Base-by-base conservation (phyloP, 1,140 invertebrate genomes). In the Carposina sasakii region DNA sequence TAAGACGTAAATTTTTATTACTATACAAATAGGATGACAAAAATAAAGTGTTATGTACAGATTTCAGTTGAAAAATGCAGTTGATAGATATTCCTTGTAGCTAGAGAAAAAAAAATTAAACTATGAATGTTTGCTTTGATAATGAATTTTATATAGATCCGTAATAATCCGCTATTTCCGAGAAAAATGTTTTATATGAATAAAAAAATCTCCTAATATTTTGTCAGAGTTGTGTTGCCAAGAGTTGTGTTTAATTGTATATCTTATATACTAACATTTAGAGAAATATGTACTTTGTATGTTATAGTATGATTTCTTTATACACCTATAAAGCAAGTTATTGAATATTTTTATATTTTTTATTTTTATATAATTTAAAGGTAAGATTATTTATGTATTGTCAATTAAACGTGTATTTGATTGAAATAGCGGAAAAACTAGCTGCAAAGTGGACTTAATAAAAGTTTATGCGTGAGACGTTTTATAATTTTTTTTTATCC, bases 401-500 rank as follows among this genome's bases (percentile, higher is more conserved):
- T 75, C 74, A 77, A 75, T 77, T 77, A 77, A 74, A 67, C 12
- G 63, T 71, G 34, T 67, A 75, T 63, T 60, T 74, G 64, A 67
- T 63, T 65, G 62, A 48, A 34, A 61, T 71, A 71, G 64, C 53
- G 23, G 52, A 56, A 41, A 72, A 70, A 70, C 59, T 73, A 72
- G 70, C 70, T 73, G 54, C 54, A 67, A 63, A 68, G 43, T 61
- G 61, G 51, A 71, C 49, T 68, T 68, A 76, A 71, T 72, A 74
- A 78, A 78, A 72, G 63, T 57, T 64, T 76, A 67, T 71, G 71
- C 67, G 72, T 76, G 72, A 72, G n/a, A n/a, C n/a, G n/a, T n/a
- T 39, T 63, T 69, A 43, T 55, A 54, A 36, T 45, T 40, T 33
- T 24, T 36, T 67, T 63, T 69, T 63, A 60, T 28, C 47, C 48